phyloP scores from a whole-genome alignment of 2,113 vertebrate genomes.

The Laterallus jamaicensis region DNA sequence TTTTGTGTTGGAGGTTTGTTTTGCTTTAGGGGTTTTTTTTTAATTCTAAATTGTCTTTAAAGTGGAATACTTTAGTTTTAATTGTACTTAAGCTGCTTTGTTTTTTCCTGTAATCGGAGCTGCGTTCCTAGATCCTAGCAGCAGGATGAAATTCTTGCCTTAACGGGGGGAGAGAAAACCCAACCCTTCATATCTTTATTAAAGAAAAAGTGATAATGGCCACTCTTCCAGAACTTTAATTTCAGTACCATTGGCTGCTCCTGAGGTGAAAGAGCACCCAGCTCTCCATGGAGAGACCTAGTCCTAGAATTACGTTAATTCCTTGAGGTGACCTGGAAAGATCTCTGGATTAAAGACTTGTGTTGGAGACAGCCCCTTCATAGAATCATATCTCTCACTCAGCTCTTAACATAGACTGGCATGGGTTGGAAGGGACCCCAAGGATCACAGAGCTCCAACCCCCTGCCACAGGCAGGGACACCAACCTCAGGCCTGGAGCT shows the following conservation, averaged over 20 bases:
- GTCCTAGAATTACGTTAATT: not conserved
- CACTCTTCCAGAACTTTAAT: not conserved
- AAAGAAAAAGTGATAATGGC: constrained; percentile 32
- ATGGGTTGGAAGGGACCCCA: no score
- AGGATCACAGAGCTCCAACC: no score
- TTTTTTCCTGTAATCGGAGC: not conserved
- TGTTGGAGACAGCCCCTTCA: not conserved
- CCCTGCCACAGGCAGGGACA: no score
- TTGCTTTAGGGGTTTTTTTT: constrained; percentile 5
- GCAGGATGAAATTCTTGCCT: constrained; percentile 35
- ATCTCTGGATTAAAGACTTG: not conserved
- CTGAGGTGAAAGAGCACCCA: not conserved
- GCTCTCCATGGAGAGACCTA: not conserved
- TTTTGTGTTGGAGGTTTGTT: not conserved
- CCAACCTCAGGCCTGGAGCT: no score
- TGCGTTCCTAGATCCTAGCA: not conserved
- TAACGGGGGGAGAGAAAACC: not conserved
- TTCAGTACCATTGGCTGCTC: accelerated
- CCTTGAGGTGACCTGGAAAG: not conserved
- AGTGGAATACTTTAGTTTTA: not conserved
- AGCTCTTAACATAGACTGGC: no score
- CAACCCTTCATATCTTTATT: constrained; percentile 34
- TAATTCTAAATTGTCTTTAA: not conserved
- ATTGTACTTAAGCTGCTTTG: not conserved
- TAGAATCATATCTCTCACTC: no score